Percentiles rank a stretch among this genome's conserved stretches.
Evolutionary conservation across 2,113 vertebrate genomes (phyloP).

Genomic region (Phyllostomus discolor): DNA sequence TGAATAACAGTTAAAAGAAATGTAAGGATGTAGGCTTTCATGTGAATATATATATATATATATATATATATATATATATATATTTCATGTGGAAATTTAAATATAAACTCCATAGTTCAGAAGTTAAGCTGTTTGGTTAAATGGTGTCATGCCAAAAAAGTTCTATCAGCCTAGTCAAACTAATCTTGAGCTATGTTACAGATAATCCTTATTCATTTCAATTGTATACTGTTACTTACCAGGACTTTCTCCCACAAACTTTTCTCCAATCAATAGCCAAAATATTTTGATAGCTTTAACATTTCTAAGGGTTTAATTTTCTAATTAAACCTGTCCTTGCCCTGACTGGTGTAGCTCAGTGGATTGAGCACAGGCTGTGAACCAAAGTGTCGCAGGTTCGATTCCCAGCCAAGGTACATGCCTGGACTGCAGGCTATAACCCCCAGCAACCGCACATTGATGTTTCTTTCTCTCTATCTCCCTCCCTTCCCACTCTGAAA

Average conservation of each 20-base stretch:
- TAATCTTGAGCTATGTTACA: not conserved
- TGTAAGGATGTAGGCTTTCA: not conserved
- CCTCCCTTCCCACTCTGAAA: too few species aligned
- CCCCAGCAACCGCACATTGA: too few species aligned
- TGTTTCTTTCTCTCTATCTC: too few species aligned
- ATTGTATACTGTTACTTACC: not conserved
- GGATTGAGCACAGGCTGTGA: too few species aligned
- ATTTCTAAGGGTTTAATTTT: not conserved
- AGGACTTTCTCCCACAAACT: not conserved
- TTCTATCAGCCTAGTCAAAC: not conserved
- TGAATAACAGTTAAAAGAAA: not conserved
- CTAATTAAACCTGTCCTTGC: not conserved
- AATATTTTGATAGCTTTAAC: not conserved
- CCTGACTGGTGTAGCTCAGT: too few species aligned
- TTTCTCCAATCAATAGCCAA: not conserved
- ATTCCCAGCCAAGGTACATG: too few species aligned
- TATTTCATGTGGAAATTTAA: not conserved
- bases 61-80: not conserved
- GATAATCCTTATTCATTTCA: not conserved
- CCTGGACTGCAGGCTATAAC: too few species aligned
- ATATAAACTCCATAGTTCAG: not conserved
- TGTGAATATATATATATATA: not conserved
- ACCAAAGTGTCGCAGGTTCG: too few species aligned
- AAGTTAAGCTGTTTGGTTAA: not conserved
- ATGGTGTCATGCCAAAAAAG: not conserved